Evolutionary conservation across 2,888 invertebrate genomes (phyloP).

Genomic region (Drosophila emarginata): DNA sequence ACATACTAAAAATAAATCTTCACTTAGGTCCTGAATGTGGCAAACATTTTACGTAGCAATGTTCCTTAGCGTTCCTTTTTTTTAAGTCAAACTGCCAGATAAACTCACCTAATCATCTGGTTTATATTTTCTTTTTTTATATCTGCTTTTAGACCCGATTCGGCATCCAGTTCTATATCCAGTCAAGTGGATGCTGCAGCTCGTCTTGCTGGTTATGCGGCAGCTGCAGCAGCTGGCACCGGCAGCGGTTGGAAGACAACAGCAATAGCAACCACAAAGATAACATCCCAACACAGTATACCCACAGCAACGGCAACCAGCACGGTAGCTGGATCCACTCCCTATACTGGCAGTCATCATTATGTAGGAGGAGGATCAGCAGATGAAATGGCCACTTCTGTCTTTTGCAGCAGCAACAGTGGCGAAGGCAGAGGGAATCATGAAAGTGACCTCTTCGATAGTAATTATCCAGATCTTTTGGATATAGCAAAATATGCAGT

Average conservation of each 20-base stretch:
- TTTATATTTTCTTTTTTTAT: neutral
- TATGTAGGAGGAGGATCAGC: slow-evolving; percentile 14
- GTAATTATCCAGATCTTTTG: slow-evolving; percentile 81
- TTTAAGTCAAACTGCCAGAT: too few species aligned
- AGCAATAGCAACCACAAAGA: slow-evolving; percentile 78
- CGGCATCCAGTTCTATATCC: slow-evolving; percentile 85
- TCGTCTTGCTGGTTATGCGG: slow-evolving; percentile 69
- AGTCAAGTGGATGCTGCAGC: slow-evolving; percentile 82
- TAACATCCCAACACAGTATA: slow-evolving; percentile 76
- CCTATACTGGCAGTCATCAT: slow-evolving; percentile 55
- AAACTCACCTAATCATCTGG: too few species aligned
- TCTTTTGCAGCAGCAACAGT: slow-evolving; percentile 80
- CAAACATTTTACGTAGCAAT: too few species aligned
- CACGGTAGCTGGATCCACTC: slow-evolving; percentile 1
- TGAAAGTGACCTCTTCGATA: slow-evolving; percentile 81
- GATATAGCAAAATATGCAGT: slow-evolving; percentile 81
- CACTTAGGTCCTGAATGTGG: too few species aligned
- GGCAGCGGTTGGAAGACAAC: slow-evolving; percentile 70
- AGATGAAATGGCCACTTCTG: slow-evolving; percentile 79
- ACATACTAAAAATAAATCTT: too few species aligned
- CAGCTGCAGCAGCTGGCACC: slow-evolving; percentile 45
- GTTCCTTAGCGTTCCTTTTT: too few species aligned
- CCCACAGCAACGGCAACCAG: slow-evolving; percentile 24
- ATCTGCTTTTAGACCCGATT: slow-evolving; percentile 82
- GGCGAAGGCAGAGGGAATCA: slow-evolving; percentile 72